phyloP scores from a whole-genome alignment of 1,140 invertebrate species.

The Leptestheria dahalacensis region DNA sequence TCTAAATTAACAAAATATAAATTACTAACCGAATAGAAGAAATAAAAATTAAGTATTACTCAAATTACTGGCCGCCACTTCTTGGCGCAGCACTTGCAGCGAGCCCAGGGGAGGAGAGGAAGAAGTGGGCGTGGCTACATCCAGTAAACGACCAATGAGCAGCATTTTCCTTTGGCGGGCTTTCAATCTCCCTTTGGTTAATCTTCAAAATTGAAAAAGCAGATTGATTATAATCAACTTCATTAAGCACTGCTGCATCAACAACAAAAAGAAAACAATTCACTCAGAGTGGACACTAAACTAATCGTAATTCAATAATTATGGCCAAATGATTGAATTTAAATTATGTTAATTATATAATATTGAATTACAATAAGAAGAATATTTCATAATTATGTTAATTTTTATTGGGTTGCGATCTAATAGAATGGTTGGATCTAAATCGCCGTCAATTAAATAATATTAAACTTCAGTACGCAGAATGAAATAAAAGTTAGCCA shows the following conservation, averaged over 20 bases:
- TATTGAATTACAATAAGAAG: too few species aligned
- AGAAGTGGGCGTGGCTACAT: conserved; percentile 37
- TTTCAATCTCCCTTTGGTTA: conserved; percentile 74
- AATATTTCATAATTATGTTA: too few species aligned
- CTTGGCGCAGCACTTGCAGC: conserved; percentile 14
- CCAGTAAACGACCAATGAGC: conserved; percentile 79
- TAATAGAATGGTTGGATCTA: too few species aligned
- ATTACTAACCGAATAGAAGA: not conserved
- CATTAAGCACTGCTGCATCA: not conserved
- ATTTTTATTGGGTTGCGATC: too few species aligned
- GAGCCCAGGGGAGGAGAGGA: conserved; percentile 4
- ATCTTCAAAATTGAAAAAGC: conserved; percentile 33
- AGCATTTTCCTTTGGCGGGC: conserved; percentile 91
- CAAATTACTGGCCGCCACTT: conserved; percentile 9
- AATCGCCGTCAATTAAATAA: too few species aligned
- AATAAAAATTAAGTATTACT: not conserved
- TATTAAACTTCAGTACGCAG: too few species aligned
- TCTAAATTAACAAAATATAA: not conserved
- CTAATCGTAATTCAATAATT: too few species aligned
- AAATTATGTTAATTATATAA: too few species aligned
- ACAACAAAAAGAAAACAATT: conserved; percentile 3
- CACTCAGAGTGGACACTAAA: not conserved
- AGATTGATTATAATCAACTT: conserved; percentile 14
- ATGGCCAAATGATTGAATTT: too few species aligned
- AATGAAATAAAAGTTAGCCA: too few species aligned